phyloP scores from a whole-genome alignment of 2,797 vertebrate species.

The Rhinatrema bivittatum region DNA sequence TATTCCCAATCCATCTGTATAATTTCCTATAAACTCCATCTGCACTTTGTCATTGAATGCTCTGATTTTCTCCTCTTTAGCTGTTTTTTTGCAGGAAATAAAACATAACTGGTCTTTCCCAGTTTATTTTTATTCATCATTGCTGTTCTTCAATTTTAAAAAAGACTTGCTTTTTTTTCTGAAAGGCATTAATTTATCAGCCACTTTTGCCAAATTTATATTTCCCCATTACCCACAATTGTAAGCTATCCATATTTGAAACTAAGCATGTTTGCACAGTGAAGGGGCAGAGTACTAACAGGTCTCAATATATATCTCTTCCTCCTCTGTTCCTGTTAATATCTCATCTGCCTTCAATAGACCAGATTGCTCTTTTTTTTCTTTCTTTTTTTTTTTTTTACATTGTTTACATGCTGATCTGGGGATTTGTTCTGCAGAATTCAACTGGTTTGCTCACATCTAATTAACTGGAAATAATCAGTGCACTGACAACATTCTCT shows the following conservation, averaged over 20 bases:
- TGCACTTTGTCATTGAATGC: conserved; percentile 21
- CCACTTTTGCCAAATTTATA: no score
- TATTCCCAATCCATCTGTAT: conserved; percentile 6
- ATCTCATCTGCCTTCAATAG: conserved; percentile 57
- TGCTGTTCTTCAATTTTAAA: no score
- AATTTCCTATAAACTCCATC: conserved; percentile 21
- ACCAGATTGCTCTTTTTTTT: conserved; percentile 18
- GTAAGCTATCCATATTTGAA: no score
- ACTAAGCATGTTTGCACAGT: no score
- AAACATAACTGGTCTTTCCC: background rate
- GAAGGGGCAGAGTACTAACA: no score
- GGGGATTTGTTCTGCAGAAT: conserved; percentile 21
- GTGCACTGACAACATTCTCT: conserved; percentile 13
- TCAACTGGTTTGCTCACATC: conserved; percentile 20
- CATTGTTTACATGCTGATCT: conserved; percentile 34
- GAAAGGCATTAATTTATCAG: no score
- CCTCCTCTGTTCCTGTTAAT: conserved; percentile 55
- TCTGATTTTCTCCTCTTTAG: conserved; percentile 7
- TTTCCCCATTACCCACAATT: conserved; percentile 62
- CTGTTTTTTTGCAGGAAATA: conserved; percentile 14
- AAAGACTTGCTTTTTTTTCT: no score
- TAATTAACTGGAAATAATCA: conserved; percentile 37
- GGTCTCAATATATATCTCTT: conserved; percentile 55
- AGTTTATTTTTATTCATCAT: no score
- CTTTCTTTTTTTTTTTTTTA: conserved; percentile 2